Evolutionary conservation across 1,140 invertebrate genomes (phyloP), one percentile per base, ranked within the genome.

Genomic region (Drosophila pachea): DNA sequence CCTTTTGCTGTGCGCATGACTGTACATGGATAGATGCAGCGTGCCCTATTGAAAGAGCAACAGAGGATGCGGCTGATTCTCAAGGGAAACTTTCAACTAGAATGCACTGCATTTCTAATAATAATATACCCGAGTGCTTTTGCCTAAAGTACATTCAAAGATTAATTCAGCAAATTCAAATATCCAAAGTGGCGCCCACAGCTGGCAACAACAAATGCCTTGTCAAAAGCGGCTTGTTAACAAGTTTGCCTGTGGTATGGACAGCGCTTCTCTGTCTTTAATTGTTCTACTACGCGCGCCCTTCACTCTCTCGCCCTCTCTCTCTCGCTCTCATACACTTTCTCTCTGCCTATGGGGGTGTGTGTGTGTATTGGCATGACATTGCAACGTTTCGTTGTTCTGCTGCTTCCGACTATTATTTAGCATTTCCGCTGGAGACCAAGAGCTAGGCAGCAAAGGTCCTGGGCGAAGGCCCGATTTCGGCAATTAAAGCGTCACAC

Each of bases 151-250:
- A 16, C 14, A 16, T 54, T 63, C n/a, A 32, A 14, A 33, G 49
- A 45, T 52, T 12, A 63, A 45, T 53, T 54, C 31, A n/a, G 12
- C 5, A 38, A 52, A 54, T 53, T 33, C 40, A 49, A 61, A 47
- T 59, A 45, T 54, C 22, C 55, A 73, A 52, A 14, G 5, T 49
- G 47, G 29, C 47, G 49, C 8, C 49, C 49, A 52, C 48, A 50
- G 55, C 45, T 58, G 74, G 35, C 38, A 32, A 62, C 9, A 54
- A 54, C 40, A 64, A 38, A 36, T 16, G 42, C 50, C 36, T 22
- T 16, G 77, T 82, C 74, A 81, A 76, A 82, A 73, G 77, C 60
- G 54, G 78, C 78, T 79, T 82, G 77, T 77, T 82, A 77, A 83
- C 77, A 81, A 77, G 74, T 63, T 77, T 77, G 74, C 62, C 60